Conservation (phyloP, 2,888 invertebrate species). For the Mythimna ferrago region DNA sequence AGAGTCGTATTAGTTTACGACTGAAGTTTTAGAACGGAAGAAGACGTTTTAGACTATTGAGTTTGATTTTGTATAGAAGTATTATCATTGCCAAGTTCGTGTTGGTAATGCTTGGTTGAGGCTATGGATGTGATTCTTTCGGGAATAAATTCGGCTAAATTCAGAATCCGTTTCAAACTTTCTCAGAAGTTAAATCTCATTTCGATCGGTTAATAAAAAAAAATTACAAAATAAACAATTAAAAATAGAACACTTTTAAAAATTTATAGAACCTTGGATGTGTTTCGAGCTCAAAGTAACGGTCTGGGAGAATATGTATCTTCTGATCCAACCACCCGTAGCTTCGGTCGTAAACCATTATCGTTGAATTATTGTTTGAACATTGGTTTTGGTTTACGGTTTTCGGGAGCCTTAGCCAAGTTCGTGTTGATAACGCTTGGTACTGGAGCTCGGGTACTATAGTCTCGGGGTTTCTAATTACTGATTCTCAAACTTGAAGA, state of each 20-base stretch:
- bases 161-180: background rate
- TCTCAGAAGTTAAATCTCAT: background rate
- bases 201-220: background rate
- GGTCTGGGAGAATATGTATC: background rate
- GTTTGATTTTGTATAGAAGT: background rate
- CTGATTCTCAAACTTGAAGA: background rate
- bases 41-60: background rate
- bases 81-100: conserved; percentile 3
- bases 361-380: conserved; percentile 9
- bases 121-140: background rate
- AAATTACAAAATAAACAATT: background rate
- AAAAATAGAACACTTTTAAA: background rate
- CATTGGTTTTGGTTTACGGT: conserved; percentile 12
- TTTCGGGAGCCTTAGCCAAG: conserved; percentile 21
- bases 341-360: conserved; percentile 19
- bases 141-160: background rate
- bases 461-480: background rate
- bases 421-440: conserved; percentile 7
- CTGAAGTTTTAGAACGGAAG: too few species aligned
- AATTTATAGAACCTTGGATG: background rate
- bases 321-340: conserved; percentile 1
- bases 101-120: conserved; percentile 10
- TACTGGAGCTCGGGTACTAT: background rate
- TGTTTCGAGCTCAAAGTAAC: background rate
- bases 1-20: too few species aligned